These are phyloP conservation scores for Aptenodytes patagonicus DNA, from an alignment of 2,113 vertebrate species.

Conservation along the genomic window DNA sequence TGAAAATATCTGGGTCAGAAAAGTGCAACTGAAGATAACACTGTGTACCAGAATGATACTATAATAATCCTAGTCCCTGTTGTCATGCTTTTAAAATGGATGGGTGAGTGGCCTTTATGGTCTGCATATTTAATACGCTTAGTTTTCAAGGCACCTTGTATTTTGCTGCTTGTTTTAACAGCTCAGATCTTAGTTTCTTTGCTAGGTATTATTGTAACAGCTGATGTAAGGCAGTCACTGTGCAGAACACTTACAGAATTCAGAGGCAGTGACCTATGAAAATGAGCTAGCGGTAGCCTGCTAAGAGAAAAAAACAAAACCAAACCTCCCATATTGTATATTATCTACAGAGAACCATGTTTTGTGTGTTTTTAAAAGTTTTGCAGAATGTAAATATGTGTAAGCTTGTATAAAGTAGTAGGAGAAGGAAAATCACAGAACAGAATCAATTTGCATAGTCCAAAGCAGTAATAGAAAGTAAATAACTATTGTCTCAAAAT, in stretches of 20 bases:
- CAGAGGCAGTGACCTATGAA: background rate
- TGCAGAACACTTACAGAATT: background rate
- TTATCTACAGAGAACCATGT: background rate
- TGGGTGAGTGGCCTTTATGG: background rate
- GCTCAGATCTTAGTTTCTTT: background rate
- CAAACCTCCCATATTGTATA: background rate
- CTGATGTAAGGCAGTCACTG: background rate
- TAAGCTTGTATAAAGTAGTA: background rate
- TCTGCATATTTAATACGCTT: background rate
- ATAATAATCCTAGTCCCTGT: background rate
- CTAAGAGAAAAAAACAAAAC: background rate
- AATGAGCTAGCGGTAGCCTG: background rate
- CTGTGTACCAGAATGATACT: background rate
- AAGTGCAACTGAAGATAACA: background rate
- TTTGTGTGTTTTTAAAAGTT: background rate
- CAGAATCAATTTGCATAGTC: background rate
- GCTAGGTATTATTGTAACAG: background rate
- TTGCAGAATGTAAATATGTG: background rate
- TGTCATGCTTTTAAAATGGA: background rate
- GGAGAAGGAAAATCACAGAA: background rate
- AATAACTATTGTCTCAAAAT: background rate
- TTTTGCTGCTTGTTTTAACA: background rate
- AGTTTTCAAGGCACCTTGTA: background rate
- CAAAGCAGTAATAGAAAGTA: background rate
- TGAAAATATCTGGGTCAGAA: constrained; percentile 21